Conservation (phyloP, 92 coral and sea anemone genomes). For the Isaurus tuberculatus region DNA sequence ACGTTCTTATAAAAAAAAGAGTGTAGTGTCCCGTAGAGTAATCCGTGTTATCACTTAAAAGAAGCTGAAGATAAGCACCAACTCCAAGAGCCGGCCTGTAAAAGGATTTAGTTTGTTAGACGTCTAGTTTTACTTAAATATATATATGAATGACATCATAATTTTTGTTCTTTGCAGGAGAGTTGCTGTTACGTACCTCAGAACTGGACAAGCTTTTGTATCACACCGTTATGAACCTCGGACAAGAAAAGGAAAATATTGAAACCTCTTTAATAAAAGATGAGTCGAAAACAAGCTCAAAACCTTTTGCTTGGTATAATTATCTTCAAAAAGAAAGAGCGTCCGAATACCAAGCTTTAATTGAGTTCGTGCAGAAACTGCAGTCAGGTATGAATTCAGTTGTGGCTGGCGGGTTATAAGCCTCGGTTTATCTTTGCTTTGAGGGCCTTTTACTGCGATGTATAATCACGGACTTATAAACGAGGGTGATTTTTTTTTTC, state of each 20-base stretch:
- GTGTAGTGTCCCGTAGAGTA: no score
- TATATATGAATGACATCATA: background rate
- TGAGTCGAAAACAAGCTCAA: slow-evolving; percentile 31
- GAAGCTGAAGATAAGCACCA: no score
- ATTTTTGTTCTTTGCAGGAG: slow-evolving; percentile 62
- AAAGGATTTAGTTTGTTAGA: no score
- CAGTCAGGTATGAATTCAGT: slow-evolving; percentile 71
- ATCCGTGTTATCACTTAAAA: no score
- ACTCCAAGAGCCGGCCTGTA: no score
- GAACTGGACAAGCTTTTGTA: slow-evolving; percentile 74
- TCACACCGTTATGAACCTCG: slow-evolving; percentile 57
- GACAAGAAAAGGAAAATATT: slow-evolving; percentile 62
- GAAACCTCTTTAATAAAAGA: slow-evolving; percentile 16
- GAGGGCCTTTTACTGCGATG: background rate
- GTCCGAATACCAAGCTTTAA: slow-evolving; percentile 70
- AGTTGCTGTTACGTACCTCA: slow-evolving; percentile 76
- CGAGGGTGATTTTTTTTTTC: no score
- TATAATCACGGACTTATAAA: background rate
- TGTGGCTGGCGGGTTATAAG: background rate
- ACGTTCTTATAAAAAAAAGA: no score
- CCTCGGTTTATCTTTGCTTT: background rate
- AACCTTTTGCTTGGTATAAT: slow-evolving; percentile 89
- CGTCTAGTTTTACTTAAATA: background rate
- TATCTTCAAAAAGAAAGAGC: slow-evolving; percentile 94
- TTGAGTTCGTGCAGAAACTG: slow-evolving; percentile 86